Base-by-base conservation (phyloP, 2,113 vertebrate genomes). In the Osmerus mordax region DNA sequence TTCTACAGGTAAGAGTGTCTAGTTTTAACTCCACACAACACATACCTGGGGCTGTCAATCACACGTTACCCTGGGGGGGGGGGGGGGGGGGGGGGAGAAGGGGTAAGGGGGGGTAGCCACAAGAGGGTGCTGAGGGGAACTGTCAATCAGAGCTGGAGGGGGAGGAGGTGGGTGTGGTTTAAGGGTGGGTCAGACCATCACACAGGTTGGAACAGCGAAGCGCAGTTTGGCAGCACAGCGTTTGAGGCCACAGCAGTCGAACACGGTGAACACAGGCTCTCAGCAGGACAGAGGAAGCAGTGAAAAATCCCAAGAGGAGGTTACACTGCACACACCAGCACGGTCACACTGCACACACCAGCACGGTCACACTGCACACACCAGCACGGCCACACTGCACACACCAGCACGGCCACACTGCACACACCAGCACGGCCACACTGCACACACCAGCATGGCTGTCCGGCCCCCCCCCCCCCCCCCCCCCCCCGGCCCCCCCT, bases 181-280 rank as follows among this genome's bases (percentile, higher is more conserved):
- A 78, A 81, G 77, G 3, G 12, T 15, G 13, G 73, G 72, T 70
- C 77, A 80, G 68, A 71, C 58, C 66, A 66, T 74, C 71, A 64
- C 79, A 78, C 79, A 51, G 78, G 84, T 88, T 86, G 88, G 85
- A 83, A 86, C 77, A 70, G 88, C 86, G 76, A 89, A 87, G 88
- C 88, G 71, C 81, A 80, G 81, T 76, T 82, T 77, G 84, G 83
- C 84, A 81, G 84, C 68, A 61, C 79, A 82, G 84, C 82, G 70
- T 81, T 77, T 82, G 67, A 88, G 84, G 77, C 58, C 54, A 55
- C 18, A 25, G 68, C 51, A 71, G 63, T 61, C 75, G 19, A 6
- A 47, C 41, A 47, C 7, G 21, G 41, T 47, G 9, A 47, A 47
- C 32, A 51, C n/a, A 51, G 18, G 9, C 29, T 16, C 32, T n/a